These are phyloP conservation scores for Bembecia ichneumoniformis DNA, from an alignment of 2,888 invertebrate genomes.

Conservation along the genomic window DNA sequence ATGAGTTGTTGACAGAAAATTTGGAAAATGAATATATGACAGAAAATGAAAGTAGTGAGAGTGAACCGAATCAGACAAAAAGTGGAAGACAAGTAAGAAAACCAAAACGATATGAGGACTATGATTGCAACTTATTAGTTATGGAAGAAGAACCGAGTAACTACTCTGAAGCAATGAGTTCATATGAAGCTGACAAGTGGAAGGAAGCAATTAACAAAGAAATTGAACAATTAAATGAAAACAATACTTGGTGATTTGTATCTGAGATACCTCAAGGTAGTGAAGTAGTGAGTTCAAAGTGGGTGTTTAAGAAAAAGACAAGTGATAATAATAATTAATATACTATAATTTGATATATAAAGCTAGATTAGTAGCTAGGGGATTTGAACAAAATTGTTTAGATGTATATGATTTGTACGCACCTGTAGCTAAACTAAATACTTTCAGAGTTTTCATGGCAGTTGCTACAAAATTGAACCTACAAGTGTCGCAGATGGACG, in stretches of 20 bases:
- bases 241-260: slow-evolving; percentile 13
- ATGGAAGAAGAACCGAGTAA: slow-evolving; percentile 11
- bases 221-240: slow-evolving; percentile 11
- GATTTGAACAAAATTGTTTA: slow-evolving; percentile 13
- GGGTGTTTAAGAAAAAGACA: slow-evolving; percentile 19
- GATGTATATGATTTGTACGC: slow-evolving; percentile 11
- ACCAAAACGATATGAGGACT: too few species aligned
- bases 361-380: slow-evolving; percentile 18
- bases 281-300: slow-evolving; percentile 15
- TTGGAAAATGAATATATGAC: too few species aligned
- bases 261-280: slow-evolving; percentile 4
- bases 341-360: slow-evolving; percentile 10
- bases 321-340: too few species aligned
- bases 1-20: too few species aligned
- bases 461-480: slow-evolving; percentile 10
- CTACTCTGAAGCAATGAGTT: slow-evolving; percentile 12
- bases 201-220: slow-evolving; percentile 12
- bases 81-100: not conserved
- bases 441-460: slow-evolving; percentile 13
- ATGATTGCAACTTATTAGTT: too few species aligned
- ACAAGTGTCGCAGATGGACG: slow-evolving; percentile 12
- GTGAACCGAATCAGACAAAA: too few species aligned
- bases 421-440: slow-evolving; percentile 11
- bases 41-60: too few species aligned
- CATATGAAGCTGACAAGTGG: slow-evolving; percentile 11